Percentiles rank a stretch among this genome's conserved stretches.
phyloP scores from a whole-genome alignment of 1,140 invertebrate genomes.

The Palaemon carinicauda region DNA sequence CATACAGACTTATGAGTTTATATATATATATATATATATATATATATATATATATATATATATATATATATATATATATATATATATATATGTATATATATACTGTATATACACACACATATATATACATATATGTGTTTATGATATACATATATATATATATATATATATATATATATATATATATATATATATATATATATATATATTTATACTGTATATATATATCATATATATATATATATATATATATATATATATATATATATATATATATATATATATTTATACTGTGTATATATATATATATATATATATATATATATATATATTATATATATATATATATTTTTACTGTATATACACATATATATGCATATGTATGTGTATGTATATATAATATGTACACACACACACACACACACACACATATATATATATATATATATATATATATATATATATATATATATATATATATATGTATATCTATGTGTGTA shows the following conservation, averaged over 20 bases:
- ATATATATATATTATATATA: background rate
- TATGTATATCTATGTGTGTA: background rate
- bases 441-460: background rate
- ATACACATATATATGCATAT: background rate
- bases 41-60: too few relatives aligned
- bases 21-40: too few relatives aligned
- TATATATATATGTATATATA: too few relatives aligned
- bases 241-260: background rate
- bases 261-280: background rate
- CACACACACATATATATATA: background rate
- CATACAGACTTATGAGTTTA: too few relatives aligned
- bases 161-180: conserved; percentile 1
- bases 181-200: too few relatives aligned
- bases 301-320: background rate
- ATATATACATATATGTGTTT: too few relatives aligned
- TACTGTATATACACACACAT: too few relatives aligned
- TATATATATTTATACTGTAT: too few relatives aligned
- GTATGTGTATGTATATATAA: background rate
- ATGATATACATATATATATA: too few relatives aligned
- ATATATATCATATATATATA: background rate
- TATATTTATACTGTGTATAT: background rate
- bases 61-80: too few relatives aligned
- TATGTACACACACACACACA: background rate
- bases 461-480: background rate
- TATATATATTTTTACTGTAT: background rate